Evolutionary conservation across 2,797 vertebrate species (phyloP).

Genomic region (Margarornis squamiger): DNA sequence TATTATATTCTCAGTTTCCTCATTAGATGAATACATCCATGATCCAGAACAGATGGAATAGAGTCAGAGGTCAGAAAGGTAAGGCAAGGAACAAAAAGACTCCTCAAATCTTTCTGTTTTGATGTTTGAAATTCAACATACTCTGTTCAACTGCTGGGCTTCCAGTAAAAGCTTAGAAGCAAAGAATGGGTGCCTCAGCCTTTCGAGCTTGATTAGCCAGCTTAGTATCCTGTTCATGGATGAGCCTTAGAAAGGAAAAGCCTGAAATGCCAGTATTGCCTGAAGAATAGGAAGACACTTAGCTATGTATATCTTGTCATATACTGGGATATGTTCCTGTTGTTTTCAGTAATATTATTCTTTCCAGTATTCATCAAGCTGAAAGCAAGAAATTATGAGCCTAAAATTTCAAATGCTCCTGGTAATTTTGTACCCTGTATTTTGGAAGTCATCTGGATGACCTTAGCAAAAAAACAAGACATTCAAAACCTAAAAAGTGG

Average conservation of each 20-base stretch:
- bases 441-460: not conserved
- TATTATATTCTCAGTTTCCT: not conserved
- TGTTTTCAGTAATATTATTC: not conserved
- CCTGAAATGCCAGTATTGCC: not conserved
- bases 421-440: not conserved
- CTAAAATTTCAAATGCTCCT: not conserved
- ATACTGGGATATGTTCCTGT: not conserved
- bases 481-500: not conserved
- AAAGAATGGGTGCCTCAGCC: not conserved
- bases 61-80: not conserved
- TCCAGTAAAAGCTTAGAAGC: not conserved
- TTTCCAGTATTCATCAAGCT: not conserved
- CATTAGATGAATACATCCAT: not conserved
- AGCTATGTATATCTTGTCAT: fast-evolving
- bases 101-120: not conserved
- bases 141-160: not conserved
- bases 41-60: not conserved
- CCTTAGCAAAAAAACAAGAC: not conserved
- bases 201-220: not conserved
- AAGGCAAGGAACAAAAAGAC: not conserved
- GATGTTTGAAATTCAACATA: not conserved
- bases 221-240: not conserved
- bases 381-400: not conserved
- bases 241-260: not conserved
- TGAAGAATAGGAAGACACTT: not conserved